Base-by-base conservation (phyloP, 2,888 invertebrate genomes). In the Helicoverpa assulta region DNA sequence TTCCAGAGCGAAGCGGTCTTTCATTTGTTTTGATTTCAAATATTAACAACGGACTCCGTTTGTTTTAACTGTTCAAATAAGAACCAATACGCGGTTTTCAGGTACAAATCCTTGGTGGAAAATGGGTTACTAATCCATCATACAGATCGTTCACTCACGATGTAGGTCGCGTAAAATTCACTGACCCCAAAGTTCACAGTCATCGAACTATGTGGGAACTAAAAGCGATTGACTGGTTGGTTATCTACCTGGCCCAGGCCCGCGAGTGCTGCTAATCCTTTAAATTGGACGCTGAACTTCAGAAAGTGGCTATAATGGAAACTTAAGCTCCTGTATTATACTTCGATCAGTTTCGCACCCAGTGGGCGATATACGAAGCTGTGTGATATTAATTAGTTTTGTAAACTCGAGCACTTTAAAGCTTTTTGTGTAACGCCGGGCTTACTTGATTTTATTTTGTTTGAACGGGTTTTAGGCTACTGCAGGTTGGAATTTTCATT, bases 261-360 rank as follows among this genome's bases (percentile, higher is more conserved):
- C 29, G n/a, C 63, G 61, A 72, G 70, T 67, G 37, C 67, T 64
- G 33, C 50, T 73, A 75, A 69, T 67, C 75, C 81, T 78, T 74
- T 72, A 69, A 66, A 76, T 75, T 73, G 68, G 67, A 73, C 47
- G 63, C 43, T 68, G 75, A 81, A 72, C 80, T 69, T 29, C 58
- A 67, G 54, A 58, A 68, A 78, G 70, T 71, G 54, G 64, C 68
- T 65, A 72, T 72, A 80, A 78, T 80, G 80, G 72, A 70, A 80
- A 80, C 66, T 70, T 70, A 78, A 78, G 72, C 80, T 64, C 67
- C 58, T 19, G 67, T 63, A 75, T 80, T 77, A 63, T 70, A 33
- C 50, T 60, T 18, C 60, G 67, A 69, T 77, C 67, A 67, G 62
- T 63, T 67, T 56, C 26, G 67, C 57, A 16, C 61, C 53, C 56